phyloP scores from a whole-genome alignment of 2,797 vertebrate genomes.

The Malurus leucopterus region DNA sequence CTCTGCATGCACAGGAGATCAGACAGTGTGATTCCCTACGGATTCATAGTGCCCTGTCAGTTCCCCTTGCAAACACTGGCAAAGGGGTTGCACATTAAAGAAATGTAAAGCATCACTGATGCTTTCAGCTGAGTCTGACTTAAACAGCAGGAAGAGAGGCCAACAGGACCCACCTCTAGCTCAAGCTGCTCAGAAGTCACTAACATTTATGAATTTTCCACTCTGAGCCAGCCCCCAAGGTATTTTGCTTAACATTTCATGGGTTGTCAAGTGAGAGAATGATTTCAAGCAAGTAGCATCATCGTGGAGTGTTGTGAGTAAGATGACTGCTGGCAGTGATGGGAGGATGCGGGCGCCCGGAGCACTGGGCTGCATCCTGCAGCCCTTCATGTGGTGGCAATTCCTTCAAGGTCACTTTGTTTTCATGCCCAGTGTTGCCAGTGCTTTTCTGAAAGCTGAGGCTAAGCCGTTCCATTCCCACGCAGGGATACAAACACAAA shows the following conservation, averaged over 20 bases:
- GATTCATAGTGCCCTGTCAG: rapidly evolving
- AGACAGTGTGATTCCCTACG: background rate
- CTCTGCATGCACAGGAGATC: background rate
- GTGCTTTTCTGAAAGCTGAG: background rate
- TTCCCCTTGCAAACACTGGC: background rate
- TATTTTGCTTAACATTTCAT: background rate
- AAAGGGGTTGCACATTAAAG: background rate
- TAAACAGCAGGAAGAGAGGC: background rate
- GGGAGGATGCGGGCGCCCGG: rapidly evolving
- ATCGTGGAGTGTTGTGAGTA: background rate
- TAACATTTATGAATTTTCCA: background rate
- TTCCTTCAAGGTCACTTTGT: background rate
- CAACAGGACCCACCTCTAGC: background rate
- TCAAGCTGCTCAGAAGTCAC: background rate
- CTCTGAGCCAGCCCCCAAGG: background rate
- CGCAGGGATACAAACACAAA: background rate
- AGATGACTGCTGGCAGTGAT: background rate
- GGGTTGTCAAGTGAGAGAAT: background rate
- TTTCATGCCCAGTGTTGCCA: background rate
- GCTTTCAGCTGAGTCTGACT: background rate
- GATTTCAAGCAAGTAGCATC: background rate
- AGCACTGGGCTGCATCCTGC: background rate
- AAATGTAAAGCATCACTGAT: background rate
- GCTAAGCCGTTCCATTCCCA: background rate
- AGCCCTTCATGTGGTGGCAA: rapidly evolving